These are phyloP conservation scores for Drosophila guanche DNA, from an alignment of 1,140 invertebrate species.

Conservation along the genomic window DNA sequence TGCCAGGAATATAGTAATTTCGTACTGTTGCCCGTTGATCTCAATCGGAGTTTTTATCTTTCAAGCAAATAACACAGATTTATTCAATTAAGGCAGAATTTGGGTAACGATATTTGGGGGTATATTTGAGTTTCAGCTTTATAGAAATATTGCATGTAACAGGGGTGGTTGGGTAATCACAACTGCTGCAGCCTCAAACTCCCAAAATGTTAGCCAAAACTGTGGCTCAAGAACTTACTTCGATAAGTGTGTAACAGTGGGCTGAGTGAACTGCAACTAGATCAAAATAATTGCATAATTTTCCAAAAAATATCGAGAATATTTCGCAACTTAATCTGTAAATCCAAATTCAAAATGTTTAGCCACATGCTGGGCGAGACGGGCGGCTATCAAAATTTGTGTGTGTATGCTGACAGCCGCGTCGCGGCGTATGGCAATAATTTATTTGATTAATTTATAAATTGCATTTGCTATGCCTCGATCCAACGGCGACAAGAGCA, in stretches of 20 bases:
- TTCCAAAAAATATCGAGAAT: constrained; percentile 16
- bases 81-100: constrained; percentile 23
- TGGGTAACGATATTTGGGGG: constrained; percentile 4
- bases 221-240: too few species aligned
- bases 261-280: too few species aligned
- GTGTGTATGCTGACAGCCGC: constrained; percentile 14
- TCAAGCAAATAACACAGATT: constrained; percentile 30
- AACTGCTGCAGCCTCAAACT: too few species aligned
- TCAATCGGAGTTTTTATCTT: constrained; percentile 26
- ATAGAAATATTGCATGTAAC: too few species aligned
- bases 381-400: constrained; percentile 5
- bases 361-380: constrained; percentile 55
- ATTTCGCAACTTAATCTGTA: constrained; percentile 13
- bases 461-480: constrained; percentile 46
- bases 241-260: too few species aligned
- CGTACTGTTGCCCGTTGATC: constrained; percentile 1
- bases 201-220: too few species aligned
- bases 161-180: too few species aligned
- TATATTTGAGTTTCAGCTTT: not conserved
- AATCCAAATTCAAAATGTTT: constrained; percentile 22
- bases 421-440: constrained; percentile 71
- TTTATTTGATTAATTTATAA: constrained; percentile 81
- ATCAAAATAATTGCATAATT: not conserved
- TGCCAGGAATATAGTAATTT: constrained; percentile 42
- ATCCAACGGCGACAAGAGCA: constrained; percentile 57